Evolutionary conservation across 2,113 vertebrate genomes (phyloP).

Genomic region (Brachionichthys hirsutus): DNA sequence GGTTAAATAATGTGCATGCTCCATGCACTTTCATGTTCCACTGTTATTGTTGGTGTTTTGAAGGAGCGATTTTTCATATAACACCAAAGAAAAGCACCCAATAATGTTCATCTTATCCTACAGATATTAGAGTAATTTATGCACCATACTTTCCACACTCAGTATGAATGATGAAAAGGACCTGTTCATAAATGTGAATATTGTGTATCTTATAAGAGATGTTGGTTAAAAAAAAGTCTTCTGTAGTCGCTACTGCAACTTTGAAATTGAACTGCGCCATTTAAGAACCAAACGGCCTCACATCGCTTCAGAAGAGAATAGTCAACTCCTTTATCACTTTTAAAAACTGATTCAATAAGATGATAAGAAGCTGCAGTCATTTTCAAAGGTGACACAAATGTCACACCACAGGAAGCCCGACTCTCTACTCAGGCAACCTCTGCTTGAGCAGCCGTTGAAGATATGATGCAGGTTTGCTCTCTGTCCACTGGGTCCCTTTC

Average conservation of each 20-base stretch:
- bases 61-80: too few relatives aligned
- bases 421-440: slow-evolving; percentile 11
- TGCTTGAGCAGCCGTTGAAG: slow-evolving; percentile 31
- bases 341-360: neutral
- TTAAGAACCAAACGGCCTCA: slow-evolving; percentile 6
- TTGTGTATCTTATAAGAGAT: neutral
- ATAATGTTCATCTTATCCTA: neutral
- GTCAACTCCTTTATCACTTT: neutral
- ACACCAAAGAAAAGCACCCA: neutral
- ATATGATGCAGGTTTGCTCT: slow-evolving; percentile 35
- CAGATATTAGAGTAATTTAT: slow-evolving; percentile 11
- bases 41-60: too few relatives aligned
- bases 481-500: slow-evolving; percentile 44
- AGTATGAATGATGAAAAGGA: neutral
- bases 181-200: neutral
- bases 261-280: neutral
- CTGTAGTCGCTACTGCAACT: neutral
- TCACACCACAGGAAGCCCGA: slow-evolving; percentile 34
- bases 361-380: slow-evolving; percentile 15
- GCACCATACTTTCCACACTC: slow-evolving; percentile 23
- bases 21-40: too few relatives aligned
- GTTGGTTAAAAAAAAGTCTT: neutral
- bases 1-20: too few relatives aligned
- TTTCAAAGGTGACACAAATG: slow-evolving; percentile 30
- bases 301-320: neutral